phyloP scores from a whole-genome alignment of 2,113 vertebrate species.

The Eubucco bourcierii region DNA sequence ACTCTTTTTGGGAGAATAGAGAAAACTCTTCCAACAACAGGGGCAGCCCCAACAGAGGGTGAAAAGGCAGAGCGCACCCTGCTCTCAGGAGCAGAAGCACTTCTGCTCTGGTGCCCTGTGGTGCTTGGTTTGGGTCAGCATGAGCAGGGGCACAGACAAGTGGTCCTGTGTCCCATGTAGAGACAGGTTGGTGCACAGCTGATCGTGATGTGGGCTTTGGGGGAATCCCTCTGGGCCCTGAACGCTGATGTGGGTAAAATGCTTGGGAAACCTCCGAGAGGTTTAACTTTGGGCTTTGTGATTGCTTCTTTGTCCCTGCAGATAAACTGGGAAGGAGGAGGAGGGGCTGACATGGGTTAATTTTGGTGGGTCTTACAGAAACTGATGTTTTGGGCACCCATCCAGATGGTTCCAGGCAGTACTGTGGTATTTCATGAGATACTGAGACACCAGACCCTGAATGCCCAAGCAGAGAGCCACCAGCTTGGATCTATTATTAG shows the following conservation, averaged over 20 bases:
- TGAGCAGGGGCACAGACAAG: neutral
- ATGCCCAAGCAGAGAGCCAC: neutral
- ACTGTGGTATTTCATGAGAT: constrained; percentile 10
- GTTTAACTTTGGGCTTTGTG: neutral
- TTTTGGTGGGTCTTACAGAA: constrained; percentile 29
- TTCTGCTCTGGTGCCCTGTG: neutral
- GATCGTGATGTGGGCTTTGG: neutral
- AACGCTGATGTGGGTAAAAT: neutral
- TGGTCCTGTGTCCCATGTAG: accelerated
- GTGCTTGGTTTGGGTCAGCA: neutral
- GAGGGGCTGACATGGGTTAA: neutral
- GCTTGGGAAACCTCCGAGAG: neutral
- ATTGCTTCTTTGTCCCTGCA: neutral
- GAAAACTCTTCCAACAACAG: neutral
- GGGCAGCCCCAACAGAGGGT: neutral
- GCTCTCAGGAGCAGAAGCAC: neutral
- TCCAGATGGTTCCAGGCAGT: neutral
- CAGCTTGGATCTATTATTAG: constrained; percentile 50
- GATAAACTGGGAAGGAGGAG: neutral
- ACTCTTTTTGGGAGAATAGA: neutral
- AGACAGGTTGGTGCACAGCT: neutral
- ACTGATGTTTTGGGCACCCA: neutral
- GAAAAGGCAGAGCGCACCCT: accelerated
- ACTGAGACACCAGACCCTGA: neutral
- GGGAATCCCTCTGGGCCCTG: neutral